Evolutionary conservation across 2,113 vertebrate genomes (phyloP).

Genomic region (Butorides virescens): DNA sequence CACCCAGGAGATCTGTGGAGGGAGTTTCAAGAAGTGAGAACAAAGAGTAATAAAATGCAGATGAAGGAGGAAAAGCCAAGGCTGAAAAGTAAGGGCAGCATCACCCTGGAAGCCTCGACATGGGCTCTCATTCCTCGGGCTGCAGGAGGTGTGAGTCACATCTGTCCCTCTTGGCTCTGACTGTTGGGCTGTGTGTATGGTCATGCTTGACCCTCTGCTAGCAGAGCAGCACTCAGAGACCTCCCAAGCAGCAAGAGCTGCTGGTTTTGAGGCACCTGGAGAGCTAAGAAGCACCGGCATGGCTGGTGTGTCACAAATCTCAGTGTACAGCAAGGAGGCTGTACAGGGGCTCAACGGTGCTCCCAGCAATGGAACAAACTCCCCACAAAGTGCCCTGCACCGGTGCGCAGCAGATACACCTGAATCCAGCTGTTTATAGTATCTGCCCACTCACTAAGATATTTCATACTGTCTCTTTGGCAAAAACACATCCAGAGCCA

Average conservation of each 20-base stretch:
- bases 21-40: neutral
- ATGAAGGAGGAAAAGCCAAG: neutral
- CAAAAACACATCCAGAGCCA: neutral
- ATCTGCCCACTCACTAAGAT: neutral
- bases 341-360: neutral
- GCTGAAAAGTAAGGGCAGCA: neutral
- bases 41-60: neutral
- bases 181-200: rapidly evolving
- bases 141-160: neutral
- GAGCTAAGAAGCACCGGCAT: neutral
- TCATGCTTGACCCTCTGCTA: neutral
- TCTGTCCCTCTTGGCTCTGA: neutral
- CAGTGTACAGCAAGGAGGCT: neutral
- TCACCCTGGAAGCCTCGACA: neutral
- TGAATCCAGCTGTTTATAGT: neutral
- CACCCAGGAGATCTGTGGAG: neutral
- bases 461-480: neutral
- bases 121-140: neutral
- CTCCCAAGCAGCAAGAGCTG: neutral
- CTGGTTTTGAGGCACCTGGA: neutral
- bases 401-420: neutral
- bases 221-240: neutral
- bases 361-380: neutral
- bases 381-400: neutral
- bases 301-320: neutral